These are phyloP conservation scores for Otis tarda DNA, from an alignment of 2,113 vertebrate genomes.

Conservation along the genomic window DNA sequence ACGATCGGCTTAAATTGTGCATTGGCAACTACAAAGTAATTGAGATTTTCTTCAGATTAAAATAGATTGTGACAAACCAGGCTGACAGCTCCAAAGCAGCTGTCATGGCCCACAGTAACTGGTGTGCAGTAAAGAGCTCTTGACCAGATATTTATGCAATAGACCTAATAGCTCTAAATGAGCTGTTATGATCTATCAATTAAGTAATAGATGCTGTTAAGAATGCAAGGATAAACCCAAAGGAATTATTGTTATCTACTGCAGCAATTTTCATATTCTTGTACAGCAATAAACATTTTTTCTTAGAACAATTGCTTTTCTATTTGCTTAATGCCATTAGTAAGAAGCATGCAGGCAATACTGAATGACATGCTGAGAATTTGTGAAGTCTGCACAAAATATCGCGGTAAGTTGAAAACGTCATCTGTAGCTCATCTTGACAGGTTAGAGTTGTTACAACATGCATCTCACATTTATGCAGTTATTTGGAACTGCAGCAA, in stretches of 20 bases:
- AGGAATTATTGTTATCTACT: neutral
- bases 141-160: neutral
- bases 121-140: neutral
- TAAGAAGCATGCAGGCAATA: neutral
- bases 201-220: neutral
- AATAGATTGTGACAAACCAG: neutral
- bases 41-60: neutral
- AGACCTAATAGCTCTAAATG: neutral
- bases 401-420: neutral
- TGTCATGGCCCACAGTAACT: neutral
- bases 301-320: neutral
- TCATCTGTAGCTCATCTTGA: neutral
- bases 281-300: neutral
- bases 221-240: neutral
- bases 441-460: neutral
- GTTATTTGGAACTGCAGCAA: conserved; percentile 25
- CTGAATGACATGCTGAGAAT: neutral
- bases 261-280: neutral
- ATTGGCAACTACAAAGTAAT: neutral
- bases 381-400: neutral
- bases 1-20: neutral
- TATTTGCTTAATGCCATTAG: neutral
- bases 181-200: neutral
- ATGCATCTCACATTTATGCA: neutral
- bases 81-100: conserved; percentile 9